Conservation (phyloP, 2,113 vertebrate species). For the Menidia beryllina region DNA sequence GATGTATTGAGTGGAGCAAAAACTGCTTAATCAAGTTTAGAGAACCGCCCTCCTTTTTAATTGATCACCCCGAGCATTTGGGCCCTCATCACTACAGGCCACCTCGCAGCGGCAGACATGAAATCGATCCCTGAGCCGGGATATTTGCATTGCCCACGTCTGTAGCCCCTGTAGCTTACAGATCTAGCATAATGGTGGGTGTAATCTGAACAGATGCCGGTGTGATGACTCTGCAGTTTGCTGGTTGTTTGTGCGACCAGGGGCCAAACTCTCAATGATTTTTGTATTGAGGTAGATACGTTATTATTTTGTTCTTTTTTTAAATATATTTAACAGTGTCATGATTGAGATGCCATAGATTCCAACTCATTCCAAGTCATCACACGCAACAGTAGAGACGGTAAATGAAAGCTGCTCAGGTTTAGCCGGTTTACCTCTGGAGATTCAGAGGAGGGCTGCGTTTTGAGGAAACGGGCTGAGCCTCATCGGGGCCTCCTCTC, state of each 20-base stretch:
- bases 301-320: background rate
- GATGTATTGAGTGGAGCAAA: slow-evolving; percentile 3
- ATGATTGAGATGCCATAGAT: no score
- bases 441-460: background rate
- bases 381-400: no score
- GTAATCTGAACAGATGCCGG: slow-evolving; percentile 22
- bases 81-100: slow-evolving; percentile 40
- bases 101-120: slow-evolving; percentile 28
- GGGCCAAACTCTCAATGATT: background rate
- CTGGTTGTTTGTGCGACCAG: slow-evolving; percentile 12
- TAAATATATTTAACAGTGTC: no score
- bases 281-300: no score
- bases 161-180: slow-evolving; percentile 23
- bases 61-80: slow-evolving; percentile 28
- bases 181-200: slow-evolving; percentile 45
- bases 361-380: background rate
- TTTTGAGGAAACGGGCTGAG: slow-evolving; percentile 2
- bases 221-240: slow-evolving; percentile 53
- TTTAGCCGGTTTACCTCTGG: background rate
- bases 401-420: no score
- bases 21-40: slow-evolving; percentile 4
- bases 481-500: background rate
- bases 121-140: slow-evolving; percentile 51
- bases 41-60: background rate
- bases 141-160: slow-evolving; percentile 42